Conservation (phyloP, 2,797 vertebrate species). For the Pelochelys cantorii region DNA sequence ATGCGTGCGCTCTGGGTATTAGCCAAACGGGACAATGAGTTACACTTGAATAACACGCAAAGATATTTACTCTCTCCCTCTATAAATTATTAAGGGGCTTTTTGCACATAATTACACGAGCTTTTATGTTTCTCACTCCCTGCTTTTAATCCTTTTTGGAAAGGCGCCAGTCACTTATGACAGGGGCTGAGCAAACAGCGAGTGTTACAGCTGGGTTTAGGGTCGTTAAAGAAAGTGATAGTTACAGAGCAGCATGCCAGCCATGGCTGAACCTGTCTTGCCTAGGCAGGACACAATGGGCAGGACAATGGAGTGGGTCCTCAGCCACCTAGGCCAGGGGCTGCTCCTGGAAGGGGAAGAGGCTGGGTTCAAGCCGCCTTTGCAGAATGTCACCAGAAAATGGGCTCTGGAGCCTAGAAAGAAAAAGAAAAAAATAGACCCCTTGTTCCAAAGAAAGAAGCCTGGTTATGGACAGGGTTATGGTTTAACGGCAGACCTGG, state of each 20-base stretch:
- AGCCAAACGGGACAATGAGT: conserved; percentile 75
- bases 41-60: conserved; percentile 71
- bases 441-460: not conserved
- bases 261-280: fast-evolving
- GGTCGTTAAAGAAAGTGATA: not conserved
- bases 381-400: not conserved
- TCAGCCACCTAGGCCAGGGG: fast-evolving
- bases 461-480: not conserved
- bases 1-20: conserved; percentile 72
- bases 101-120: conserved; percentile 78
- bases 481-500: not conserved
- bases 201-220: not conserved
- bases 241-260: not conserved
- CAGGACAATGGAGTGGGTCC: too few relatives aligned
- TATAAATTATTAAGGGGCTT: conserved; percentile 77
- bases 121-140: conserved; percentile 75
- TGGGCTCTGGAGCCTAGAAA: too few relatives aligned
- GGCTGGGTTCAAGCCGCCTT: not conserved
- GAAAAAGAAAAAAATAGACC: not conserved
- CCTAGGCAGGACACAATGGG: too few relatives aligned
- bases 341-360: not conserved
- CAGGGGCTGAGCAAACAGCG: conserved; percentile 20
- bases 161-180: conserved; percentile 46
- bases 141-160: conserved; percentile 78
- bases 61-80: conserved; percentile 78